Conservation (phyloP, 2,113 vertebrate genomes). For the Nannospalax galili region DNA sequence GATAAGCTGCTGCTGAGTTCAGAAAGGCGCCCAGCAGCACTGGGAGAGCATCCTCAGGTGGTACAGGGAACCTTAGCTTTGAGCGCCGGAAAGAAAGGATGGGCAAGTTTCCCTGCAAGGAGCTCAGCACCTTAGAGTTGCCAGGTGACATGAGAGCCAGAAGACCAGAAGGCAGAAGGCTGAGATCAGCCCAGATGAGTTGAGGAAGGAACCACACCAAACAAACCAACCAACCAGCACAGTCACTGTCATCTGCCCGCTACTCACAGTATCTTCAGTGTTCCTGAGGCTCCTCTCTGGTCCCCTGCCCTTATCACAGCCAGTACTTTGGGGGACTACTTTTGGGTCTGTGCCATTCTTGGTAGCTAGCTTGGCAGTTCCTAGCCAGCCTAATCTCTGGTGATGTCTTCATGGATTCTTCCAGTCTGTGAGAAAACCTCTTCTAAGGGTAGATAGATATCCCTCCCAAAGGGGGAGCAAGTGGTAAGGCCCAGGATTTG, state of each 20-base stretch:
- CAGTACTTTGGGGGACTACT: neutral
- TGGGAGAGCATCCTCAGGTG: constrained; percentile 28
- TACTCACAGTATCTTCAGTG: neutral
- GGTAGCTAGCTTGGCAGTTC: neutral
- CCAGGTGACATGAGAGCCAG: neutral
- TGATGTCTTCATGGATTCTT: neutral
- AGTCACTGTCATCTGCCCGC: neutral
- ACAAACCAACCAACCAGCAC: neutral
- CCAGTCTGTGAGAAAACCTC: neutral
- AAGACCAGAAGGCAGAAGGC: neutral
- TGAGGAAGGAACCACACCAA: neutral
- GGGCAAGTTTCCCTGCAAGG: neutral
- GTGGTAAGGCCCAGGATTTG: neutral
- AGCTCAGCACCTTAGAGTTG: neutral
- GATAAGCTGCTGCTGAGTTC: constrained; percentile 78
- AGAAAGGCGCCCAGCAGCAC: constrained; percentile 54
- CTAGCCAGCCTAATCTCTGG: neutral
- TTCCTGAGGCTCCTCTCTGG: neutral
- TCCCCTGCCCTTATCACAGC: neutral
- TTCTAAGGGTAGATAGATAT: neutral
- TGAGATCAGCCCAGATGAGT: neutral
- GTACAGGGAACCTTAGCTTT: neutral
- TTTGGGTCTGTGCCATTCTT: neutral
- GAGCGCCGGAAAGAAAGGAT: neutral
- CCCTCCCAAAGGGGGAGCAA: neutral